Evolutionary conservation across 1,140 invertebrate genomes (phyloP).

Genomic region (Papilio polytes): DNA sequence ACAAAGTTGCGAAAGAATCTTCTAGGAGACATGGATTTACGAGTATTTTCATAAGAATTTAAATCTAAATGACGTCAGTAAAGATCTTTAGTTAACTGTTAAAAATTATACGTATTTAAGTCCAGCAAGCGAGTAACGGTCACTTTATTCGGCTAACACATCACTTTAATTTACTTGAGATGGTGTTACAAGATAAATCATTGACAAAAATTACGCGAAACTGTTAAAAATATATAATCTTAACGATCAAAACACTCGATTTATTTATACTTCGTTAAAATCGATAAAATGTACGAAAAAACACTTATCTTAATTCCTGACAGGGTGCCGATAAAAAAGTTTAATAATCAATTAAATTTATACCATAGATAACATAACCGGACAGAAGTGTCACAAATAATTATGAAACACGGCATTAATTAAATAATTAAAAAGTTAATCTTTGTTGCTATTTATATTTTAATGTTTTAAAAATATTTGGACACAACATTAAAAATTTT

Average conservation of each 20-base stretch:
- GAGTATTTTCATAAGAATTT: not conserved
- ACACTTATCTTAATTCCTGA: slow-evolving; percentile 10
- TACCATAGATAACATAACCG: not conserved
- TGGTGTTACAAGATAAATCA: slow-evolving; percentile 1
- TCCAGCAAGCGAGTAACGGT: not conserved
- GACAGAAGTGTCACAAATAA: not conserved
- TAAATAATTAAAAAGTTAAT: not conserved
- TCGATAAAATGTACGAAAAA: slow-evolving; percentile 4
- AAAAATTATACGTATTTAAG: not conserved
- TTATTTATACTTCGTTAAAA: slow-evolving; percentile 22
- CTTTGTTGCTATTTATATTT: not conserved
- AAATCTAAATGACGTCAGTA: not conserved
- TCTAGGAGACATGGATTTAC: not conserved
- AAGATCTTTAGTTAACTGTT: not conserved
- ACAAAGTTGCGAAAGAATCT: not conserved
- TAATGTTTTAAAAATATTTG: not conserved
- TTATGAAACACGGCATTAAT: not conserved
- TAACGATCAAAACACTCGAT: slow-evolving; percentile 20
- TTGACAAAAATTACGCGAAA: slow-evolving; percentile 18
- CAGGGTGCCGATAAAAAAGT: not conserved
- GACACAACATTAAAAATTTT: not conserved
- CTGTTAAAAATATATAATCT: not conserved
- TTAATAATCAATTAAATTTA: slow-evolving; percentile 22
- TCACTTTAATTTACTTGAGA: slow-evolving; percentile 1
- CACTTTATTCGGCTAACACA: not conserved